A percentile compares a stretch with the other conserved stretches of the same genome.
These are phyloP conservation scores for Hydriomena furcata DNA, from an alignment of 2,888 invertebrate genomes.

Conservation along the genomic window DNA sequence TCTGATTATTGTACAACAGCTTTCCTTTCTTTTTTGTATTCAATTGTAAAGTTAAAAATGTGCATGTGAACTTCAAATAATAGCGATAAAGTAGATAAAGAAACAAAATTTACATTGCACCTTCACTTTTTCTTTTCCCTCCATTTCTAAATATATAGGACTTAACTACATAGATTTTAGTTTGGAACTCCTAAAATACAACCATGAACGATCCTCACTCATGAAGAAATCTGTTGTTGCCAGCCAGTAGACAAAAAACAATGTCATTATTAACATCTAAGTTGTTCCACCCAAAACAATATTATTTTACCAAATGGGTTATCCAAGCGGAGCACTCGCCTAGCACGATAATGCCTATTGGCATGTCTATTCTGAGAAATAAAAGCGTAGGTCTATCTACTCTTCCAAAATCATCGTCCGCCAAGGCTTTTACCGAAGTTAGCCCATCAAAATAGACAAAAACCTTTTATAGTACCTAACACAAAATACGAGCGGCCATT, in stretches of 20 bases:
- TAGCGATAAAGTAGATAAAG: slow-evolving; percentile 14
- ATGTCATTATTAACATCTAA: too few relatives aligned
- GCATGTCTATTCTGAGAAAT: slow-evolving; percentile 16
- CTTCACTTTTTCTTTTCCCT: slow-evolving; percentile 26
- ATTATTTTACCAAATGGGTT: slow-evolving; percentile 1
- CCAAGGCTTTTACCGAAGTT: neutral
- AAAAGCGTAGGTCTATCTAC: neutral
- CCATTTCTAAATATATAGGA: neutral
- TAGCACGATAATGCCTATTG: slow-evolving; percentile 7
- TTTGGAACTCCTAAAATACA: too few relatives aligned
- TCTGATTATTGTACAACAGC: slow-evolving; percentile 54
- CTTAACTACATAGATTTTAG: too few relatives aligned
- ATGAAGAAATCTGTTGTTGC: too few relatives aligned
- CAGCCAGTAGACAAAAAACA: neutral
- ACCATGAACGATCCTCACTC: too few relatives aligned
- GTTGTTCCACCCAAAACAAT: slow-evolving; percentile 27
- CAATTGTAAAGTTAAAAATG: slow-evolving; percentile 27
- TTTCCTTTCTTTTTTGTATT: slow-evolving; percentile 58
- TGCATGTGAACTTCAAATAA: slow-evolving; percentile 40
- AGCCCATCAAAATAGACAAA: too few relatives aligned
- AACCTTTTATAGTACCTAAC: neutral
- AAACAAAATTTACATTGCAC: slow-evolving; percentile 1
- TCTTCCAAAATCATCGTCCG: neutral
- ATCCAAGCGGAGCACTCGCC: neutral
- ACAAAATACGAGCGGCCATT: too few relatives aligned